Percentiles rank a stretch among this genome's conserved stretches.
phyloP scores from a whole-genome alignment of 2,888 invertebrate genomes.

The Orchesellides sinensis region DNA sequence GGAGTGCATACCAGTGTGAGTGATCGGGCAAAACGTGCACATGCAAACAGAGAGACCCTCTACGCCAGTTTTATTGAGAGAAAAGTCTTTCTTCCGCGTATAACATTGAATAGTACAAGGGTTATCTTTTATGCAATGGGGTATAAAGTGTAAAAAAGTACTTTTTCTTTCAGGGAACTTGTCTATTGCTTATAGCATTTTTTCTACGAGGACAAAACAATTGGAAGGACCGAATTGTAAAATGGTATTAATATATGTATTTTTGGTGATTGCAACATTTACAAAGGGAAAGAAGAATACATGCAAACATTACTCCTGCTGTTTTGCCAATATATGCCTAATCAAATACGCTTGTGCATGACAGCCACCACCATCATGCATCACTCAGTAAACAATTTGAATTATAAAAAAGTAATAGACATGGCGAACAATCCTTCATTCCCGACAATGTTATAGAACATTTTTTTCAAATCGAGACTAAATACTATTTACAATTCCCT shows the following conservation, averaged over 20 bases:
- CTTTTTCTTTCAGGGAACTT: slow-evolving; percentile 8
- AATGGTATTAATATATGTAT: slow-evolving; percentile 15
- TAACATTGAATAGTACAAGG: not conserved
- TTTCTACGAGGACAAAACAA: not conserved
- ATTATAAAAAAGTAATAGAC: slow-evolving; percentile 42
- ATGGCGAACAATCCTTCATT: slow-evolving; percentile 46
- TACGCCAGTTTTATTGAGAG: slow-evolving; percentile 27
- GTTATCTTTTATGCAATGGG: not conserved
- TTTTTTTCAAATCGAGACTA: slow-evolving; percentile 44
- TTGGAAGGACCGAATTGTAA: slow-evolving; percentile 37
- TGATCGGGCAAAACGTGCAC: slow-evolving; percentile 37
- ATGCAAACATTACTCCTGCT: slow-evolving; percentile 57
- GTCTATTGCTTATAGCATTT: not conserved
- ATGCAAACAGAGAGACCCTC: slow-evolving; percentile 27
- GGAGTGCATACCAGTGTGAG: slow-evolving; percentile 51
- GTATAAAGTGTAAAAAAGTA: slow-evolving; percentile 24
- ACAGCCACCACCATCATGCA: slow-evolving; percentile 54
- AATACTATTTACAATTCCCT: slow-evolving; percentile 58
- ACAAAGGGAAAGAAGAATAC: slow-evolving; percentile 10
- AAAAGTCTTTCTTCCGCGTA: slow-evolving; percentile 2
- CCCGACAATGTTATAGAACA: slow-evolving; percentile 48
- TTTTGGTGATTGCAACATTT: slow-evolving; percentile 3
- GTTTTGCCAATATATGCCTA: slow-evolving; percentile 60
- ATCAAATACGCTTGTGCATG: slow-evolving; percentile 47
- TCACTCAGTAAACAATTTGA: slow-evolving; percentile 55